Evolutionary conservation across 2,113 vertebrate genomes (phyloP).

Genomic region (Gymnobelideus leadbeateri): DNA sequence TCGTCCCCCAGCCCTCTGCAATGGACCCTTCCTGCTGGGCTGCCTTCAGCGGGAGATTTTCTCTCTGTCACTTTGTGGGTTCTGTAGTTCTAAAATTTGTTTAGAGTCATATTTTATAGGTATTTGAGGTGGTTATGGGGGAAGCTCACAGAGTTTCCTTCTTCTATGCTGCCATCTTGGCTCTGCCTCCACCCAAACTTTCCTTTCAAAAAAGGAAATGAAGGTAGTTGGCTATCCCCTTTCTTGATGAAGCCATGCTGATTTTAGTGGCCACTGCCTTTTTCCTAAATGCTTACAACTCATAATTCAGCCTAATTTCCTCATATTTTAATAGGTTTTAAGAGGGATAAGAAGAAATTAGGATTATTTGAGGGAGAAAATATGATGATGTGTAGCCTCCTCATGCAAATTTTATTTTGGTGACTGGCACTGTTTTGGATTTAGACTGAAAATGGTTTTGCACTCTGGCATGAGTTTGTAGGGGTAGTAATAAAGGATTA

Average conservation of each 20-base stretch:
- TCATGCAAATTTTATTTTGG: not conserved
- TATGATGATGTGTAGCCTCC: not conserved
- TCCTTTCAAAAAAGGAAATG: not conserved
- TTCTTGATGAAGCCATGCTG: not conserved
- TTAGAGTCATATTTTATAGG: too few relatives aligned
- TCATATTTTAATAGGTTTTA: not conserved
- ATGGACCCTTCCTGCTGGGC: too few relatives aligned
- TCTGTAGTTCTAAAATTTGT: too few relatives aligned
- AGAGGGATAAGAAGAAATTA: not conserved
- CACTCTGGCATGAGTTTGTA: not conserved
- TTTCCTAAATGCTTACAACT: not conserved
- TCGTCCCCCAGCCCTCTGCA: too few relatives aligned
- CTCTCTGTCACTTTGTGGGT: too few relatives aligned
- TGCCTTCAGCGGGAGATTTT: too few relatives aligned
- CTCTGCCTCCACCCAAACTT: not conserved
- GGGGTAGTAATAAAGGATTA: not conserved
- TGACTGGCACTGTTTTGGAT: not conserved
- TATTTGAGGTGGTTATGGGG: too few relatives aligned
- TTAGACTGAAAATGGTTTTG: not conserved
- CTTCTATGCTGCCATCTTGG: too few relatives aligned
- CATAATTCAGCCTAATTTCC: not conserved
- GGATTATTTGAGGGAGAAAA: not conserved
- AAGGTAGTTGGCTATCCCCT: not conserved
- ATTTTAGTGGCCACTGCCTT: not conserved
- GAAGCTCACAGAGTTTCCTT: too few relatives aligned